Base-by-base conservation (phyloP, 2,797 vertebrate species). In the Sebastes vulpes region DNA sequence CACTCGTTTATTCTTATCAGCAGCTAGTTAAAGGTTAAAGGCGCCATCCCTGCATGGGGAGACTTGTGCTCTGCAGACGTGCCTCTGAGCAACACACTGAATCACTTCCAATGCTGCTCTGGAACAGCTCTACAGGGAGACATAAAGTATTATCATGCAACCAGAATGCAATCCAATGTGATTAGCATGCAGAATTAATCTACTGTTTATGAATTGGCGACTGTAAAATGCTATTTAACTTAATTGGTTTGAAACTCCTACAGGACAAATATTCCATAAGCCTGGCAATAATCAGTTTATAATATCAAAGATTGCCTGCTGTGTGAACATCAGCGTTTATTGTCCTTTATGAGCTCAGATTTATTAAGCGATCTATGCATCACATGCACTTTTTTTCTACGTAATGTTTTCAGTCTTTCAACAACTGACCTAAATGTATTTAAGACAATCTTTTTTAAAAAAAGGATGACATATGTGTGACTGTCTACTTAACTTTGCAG, bases 141-240 rank as follows among this genome's bases (percentile, higher is more conserved):
- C 66, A 74, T 80, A 16, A 83, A 81, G 66, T 31, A 28, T 85
- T 66, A 72, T 74, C 60, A 77, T 67, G 65, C 71, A 79, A 69
- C 23, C 72, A 53, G 73, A 77, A 77, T 56, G 60, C 77, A 74
- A 89, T 87, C 52, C 79, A 71, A 65, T 38, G 28, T 53, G 25
- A 84, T 83, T 77, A 88, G 63, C 77, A 69, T 79, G 75, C 72
- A 25, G 60, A 84, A 77, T 81, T 21, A 76, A 81, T 87, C 54
- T 57, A 63, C 28, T 60, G 54, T 74, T 90, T 72, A 85, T 83
- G 74, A 89, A 86, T 72, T 48, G 70, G 50, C 63, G 70, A 68
- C 65, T 70, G 70, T 61, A 82, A 84, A 79, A 72, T 74, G 75
- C 12, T 31, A 72, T 86, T 87, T 75, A 72, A 81, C 71, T 79